Evolutionary conservation across 2,797 vertebrate genomes (phyloP), one percentile per base, ranked within the genome.

Genomic region (Labroides dimidiatus): DNA sequence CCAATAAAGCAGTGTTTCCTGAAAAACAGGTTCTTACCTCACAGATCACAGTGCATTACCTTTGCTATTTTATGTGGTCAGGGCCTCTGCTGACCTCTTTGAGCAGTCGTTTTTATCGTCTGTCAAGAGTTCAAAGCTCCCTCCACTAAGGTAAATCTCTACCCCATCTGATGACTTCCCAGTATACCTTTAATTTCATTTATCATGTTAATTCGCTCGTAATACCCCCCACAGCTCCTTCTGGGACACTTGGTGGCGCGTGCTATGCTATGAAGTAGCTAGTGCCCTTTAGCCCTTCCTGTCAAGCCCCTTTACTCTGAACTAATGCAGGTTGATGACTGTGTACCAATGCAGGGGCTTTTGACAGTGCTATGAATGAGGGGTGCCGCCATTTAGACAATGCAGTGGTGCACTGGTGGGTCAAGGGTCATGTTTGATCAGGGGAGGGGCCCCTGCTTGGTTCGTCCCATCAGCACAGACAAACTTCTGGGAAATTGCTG

Each of bases 401-500:
- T 91, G 80, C 75, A 41, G 61, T 56, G 80, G 81, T 81, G 77
- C 73, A 86, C 36, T 69, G 64, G n/a, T 21, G 65, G 90, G 90
- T 91, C 84, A 90, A 60, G 62, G 92, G 86, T 88, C 75, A 78
- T 59, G 80, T 93, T 92, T 93, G 88, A 93, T 92, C 85, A 84
- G 53, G 68, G 56, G 36, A 65, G 73, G 78, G 87, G 83, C 79
- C 83, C 83, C 78, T 81, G 80, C 83, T 69, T 49, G 7, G 62
- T 82, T 84, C 64, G 67, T 79, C 80, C 87, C 87, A 84, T 91
- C 77, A 75, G 74, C 75, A 78, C 72, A 79, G 80, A 81, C 70
- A 58, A 82, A 86, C 75, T 90, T 92, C 80, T 89, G 82, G 72
- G 89, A 94, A 91, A 88, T 84, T 52, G 61, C 64, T 81, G 82